These are phyloP conservation scores for Sthenelais limicola DNA, from an alignment of 2,888 invertebrate genomes.

Conservation along the genomic window DNA sequence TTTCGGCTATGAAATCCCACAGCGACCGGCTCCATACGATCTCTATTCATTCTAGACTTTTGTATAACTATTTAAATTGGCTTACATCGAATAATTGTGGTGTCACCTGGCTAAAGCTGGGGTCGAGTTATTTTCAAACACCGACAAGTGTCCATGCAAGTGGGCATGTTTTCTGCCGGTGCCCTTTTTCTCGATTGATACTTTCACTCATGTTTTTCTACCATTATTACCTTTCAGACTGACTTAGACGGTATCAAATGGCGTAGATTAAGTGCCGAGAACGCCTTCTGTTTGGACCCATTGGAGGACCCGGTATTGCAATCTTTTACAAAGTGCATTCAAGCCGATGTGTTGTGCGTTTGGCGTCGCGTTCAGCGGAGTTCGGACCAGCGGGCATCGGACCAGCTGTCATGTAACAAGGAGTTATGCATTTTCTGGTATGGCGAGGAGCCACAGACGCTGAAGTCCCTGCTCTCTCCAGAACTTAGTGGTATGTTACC, in stretches of 20 bases:
- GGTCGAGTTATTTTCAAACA: slow-evolving; percentile 10
- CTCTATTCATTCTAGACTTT: neutral
- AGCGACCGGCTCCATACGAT: too few relatives aligned
- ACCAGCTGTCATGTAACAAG: slow-evolving; percentile 76
- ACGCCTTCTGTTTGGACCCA: slow-evolving; percentile 29
- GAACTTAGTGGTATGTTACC: slow-evolving; percentile 93
- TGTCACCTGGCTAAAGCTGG: slow-evolving; percentile 22
- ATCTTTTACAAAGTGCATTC: slow-evolving; percentile 73
- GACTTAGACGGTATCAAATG: slow-evolving; percentile 99
- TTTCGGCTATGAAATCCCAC: too few relatives aligned
- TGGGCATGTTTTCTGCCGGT: neutral
- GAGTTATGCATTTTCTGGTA: slow-evolving; percentile 99
- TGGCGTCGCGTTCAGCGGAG: slow-evolving; percentile 86
- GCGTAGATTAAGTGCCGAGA: slow-evolving; percentile 76
- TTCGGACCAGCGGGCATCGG: slow-evolving; percentile 80
- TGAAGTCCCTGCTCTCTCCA: slow-evolving; percentile 73
- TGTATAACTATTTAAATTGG: slow-evolving; percentile 6
- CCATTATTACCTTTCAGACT: slow-evolving; percentile 81
- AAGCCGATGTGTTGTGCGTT: slow-evolving; percentile 95
- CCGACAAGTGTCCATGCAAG: neutral
- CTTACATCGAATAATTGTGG: slow-evolving; percentile 12
- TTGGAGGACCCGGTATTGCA: slow-evolving; percentile 73
- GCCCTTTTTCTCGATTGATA: neutral
- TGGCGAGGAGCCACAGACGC: slow-evolving; percentile 79
- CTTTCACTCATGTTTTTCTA: neutral